Percentiles rank a stretch among this genome's conserved stretches.
These are phyloP conservation scores for Acridotheres tristis DNA, from an alignment of 2,797 vertebrate species.

Conservation along the genomic window DNA sequence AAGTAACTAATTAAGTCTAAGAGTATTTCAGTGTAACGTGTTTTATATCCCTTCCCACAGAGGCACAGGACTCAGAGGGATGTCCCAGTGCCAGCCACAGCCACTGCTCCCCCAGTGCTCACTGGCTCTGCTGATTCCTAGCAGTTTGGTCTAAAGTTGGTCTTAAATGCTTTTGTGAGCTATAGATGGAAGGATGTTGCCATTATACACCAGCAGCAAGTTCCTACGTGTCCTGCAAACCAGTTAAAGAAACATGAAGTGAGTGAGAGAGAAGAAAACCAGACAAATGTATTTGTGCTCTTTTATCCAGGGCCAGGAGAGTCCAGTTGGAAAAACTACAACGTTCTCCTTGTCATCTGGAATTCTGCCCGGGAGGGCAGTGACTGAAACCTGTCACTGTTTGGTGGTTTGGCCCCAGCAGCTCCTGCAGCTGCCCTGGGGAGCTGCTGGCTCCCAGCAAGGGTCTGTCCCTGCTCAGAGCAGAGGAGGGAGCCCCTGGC, in stretches of 20 bases:
- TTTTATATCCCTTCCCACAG: constrained; percentile 22
- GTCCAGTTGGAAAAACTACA: neutral
- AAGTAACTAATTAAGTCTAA: constrained; percentile 54
- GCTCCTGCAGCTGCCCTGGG: neutral
- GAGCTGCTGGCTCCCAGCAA: neutral
- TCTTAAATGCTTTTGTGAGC: neutral
- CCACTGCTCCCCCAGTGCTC: accelerated
- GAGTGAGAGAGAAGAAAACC: neutral
- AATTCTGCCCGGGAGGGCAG: neutral
- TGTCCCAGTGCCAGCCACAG: neutral
- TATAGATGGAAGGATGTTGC: neutral
- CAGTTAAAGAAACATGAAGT: neutral
- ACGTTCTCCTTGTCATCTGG: neutral
- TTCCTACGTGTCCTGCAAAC: neutral
- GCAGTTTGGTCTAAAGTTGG: neutral
- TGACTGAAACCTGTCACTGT: accelerated
- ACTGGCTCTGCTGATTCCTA: neutral
- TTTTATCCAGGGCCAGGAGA: neutral
- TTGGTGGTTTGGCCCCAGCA: neutral
- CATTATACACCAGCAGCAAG: neutral
- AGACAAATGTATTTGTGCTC: accelerated
- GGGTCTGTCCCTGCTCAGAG: neutral
- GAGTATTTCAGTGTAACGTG: neutral
- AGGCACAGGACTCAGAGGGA: neutral
- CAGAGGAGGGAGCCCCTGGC: neutral